Evolutionary conservation across 2,797 vertebrate genomes (phyloP), one percentile per base, ranked within the genome.

Genomic region (Lithobates pipiens): DNA sequence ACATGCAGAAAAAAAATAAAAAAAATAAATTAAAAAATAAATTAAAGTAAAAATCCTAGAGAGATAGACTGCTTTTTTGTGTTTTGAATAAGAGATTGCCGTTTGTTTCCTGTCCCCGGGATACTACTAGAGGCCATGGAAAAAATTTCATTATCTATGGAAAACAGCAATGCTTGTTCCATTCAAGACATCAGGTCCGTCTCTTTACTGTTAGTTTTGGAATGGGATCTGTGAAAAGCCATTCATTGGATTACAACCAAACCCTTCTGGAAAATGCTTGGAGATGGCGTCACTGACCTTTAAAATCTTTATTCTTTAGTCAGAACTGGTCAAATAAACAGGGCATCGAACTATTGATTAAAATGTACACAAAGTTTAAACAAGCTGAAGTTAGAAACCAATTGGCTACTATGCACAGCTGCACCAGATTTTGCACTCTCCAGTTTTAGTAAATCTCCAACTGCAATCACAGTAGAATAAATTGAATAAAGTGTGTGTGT

Each of bases 201-300:
- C 1, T 29, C 65, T 29, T 29, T 29, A 67, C 3, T 77, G 54
- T 77, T 63, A 5, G 61, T 78, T 78, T 78, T 61, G 76, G 76
- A 77, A 11, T 21, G 21, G 10, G 25, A 67, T 67, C 65, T 67
- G 27, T 67, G 25, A 18, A 67, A 67, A 27, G 54, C 21, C 23
- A 10, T 3, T 67, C 27, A 29, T 29, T 25, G 25, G 65, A 67
- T 67, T 67, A 18, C 25, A 5, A 2, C 50, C 61, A 32, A 54
- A 36, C 54, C 34, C 76, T 77, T 77, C 61, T 77, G n/a, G 2
- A 4, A 5, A 67, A 25, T 11, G n/a, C 65, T 67, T 67, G 11
- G 65, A 67, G 65, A 67, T 67, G 29, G 25, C 2, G 27, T 67
- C 63, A 10, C 65, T 67, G 65, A 67, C 9, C 65, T 67, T 67